Conservation (phyloP, 2,797 vertebrate genomes). For the Chloroceryle amazona region DNA sequence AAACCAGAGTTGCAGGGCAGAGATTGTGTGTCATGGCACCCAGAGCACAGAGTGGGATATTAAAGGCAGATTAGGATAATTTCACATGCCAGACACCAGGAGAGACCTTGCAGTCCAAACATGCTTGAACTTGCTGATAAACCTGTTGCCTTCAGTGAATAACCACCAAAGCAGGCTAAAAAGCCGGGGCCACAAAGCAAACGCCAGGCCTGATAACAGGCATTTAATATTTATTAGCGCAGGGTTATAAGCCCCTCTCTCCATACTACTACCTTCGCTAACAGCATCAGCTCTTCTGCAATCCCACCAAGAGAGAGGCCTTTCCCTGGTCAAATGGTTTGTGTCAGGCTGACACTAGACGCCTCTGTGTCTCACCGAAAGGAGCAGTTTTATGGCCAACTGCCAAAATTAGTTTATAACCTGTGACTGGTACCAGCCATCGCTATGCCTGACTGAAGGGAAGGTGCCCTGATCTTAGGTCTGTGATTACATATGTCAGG, state of each 20-base stretch:
- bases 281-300: conserved; percentile 26
- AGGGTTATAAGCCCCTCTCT: conserved; percentile 26
- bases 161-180: conserved; percentile 43
- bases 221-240: conserved; percentile 56
- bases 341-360: conserved; percentile 76
- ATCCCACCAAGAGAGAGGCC: conserved; percentile 33
- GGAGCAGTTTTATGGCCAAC: conserved; percentile 68
- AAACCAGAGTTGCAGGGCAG: conserved; percentile 12
- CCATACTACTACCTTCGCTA: background rate
- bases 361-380: conserved; percentile 55
- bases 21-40: background rate
- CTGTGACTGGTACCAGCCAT: conserved; percentile 67
- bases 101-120: conserved; percentile 53
- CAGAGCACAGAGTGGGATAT: background rate
- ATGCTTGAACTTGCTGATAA: conserved; percentile 72
- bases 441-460: conserved; percentile 33
- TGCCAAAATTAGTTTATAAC: conserved; percentile 74
- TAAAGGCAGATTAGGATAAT: conserved; percentile 42
- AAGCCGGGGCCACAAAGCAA: conserved; percentile 18
- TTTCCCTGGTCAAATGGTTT: conserved; percentile 70
- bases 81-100: conserved; percentile 50
- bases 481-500: background rate
- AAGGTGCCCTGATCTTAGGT: conserved; percentile 65
- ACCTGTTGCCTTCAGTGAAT: conserved; percentile 44
- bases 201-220: conserved; percentile 52